Evolutionary conservation across 2,888 invertebrate species (phyloP), one percentile per base, ranked within the genome.

Genomic region (Tetragonisca angustula): DNA sequence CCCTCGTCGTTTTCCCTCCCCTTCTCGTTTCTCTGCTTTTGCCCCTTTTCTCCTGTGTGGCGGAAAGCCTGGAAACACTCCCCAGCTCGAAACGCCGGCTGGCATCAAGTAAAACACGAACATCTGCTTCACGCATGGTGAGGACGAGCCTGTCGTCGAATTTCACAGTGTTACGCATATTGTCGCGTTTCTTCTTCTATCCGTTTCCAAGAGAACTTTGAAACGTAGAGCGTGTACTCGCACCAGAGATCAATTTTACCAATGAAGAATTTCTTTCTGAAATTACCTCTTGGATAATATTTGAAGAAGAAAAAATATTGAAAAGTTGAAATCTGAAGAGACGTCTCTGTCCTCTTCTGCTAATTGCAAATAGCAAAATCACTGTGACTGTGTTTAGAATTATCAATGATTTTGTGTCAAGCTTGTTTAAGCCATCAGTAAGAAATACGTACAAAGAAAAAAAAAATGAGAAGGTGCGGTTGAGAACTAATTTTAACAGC

Each of bases 101-200:
- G 62, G 54, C 69, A 56, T 70, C 74, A 71, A 76, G 71, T 24
- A 32, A 71, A 71, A 76, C 68, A 61, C 72, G 75, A 74, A 78
- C 85, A 85, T 82, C 80, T 85, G 85, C 64, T 50, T 64, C 79
- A 43, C 83, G 83, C 64, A 67, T 76, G 79, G 72, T n/a, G 36
- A 49, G 62, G 15, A 36, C 64, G 19, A 81, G 59, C 17, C n/a
- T 24, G 79, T 71, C 52, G 43, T 80, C 21, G n/a, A 27, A 52
- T 71, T 76, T 71, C 71, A 65, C 50, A 43, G 59, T 54, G 50
- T 71, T 59, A 50, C 65, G 24, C 43, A 15, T 54, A n/a, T 59
- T 68, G 3, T 56, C 4, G 68, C 43, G 21, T 59, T 59, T 3
- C 13, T 43, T 24, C 24, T 71, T 71, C 13, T 59, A 43, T 71